Percentiles rank a stretch among this genome's conserved stretches.
Conservation (phyloP, 2,888 invertebrate genomes). For the Junonia oenone region DNA sequence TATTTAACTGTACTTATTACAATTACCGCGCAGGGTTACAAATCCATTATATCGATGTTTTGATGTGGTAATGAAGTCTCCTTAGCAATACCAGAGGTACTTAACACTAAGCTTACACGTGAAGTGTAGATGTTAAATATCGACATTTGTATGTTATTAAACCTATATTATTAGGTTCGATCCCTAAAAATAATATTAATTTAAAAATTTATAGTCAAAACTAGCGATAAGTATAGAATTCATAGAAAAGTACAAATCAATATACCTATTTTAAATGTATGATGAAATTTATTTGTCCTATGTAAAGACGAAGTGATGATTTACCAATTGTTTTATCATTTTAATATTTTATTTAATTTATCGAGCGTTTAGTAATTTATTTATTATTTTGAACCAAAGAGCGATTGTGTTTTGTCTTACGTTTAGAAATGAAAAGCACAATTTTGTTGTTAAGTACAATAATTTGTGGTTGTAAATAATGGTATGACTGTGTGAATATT, state of each 20-base stretch:
- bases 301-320: conserved; percentile 43
- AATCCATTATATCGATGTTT: conserved; percentile 39
- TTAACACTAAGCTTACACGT: conserved; percentile 2
- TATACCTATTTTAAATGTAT: conserved; percentile 18
- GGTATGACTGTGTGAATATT: conserved; percentile 74
- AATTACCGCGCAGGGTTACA: conserved; percentile 44
- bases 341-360: conserved; percentile 41
- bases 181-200: conserved; percentile 15
- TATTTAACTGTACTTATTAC: conserved; percentile 28
- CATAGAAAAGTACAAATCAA: conserved; percentile 58
- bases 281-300: conserved; percentile 33
- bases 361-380: conserved; percentile 33
- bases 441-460: conserved; percentile 70
- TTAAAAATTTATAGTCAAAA: conserved; percentile 24
- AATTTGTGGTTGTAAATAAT: conserved; percentile 70
- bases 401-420: conserved; percentile 38
- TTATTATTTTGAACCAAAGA: conserved; percentile 41
- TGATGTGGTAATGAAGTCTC: conserved; percentile 21
- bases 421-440: conserved; percentile 61
- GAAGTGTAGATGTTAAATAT: conserved; percentile 6
- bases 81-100: conserved; percentile 12
- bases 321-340: conserved; percentile 37
- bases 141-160: conserved; percentile 19
- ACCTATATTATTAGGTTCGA: conserved; percentile 17
- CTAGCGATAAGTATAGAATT: conserved; percentile 35